phyloP scores from a whole-genome alignment of 2,113 vertebrate genomes.

The Malurus elegans region DNA sequence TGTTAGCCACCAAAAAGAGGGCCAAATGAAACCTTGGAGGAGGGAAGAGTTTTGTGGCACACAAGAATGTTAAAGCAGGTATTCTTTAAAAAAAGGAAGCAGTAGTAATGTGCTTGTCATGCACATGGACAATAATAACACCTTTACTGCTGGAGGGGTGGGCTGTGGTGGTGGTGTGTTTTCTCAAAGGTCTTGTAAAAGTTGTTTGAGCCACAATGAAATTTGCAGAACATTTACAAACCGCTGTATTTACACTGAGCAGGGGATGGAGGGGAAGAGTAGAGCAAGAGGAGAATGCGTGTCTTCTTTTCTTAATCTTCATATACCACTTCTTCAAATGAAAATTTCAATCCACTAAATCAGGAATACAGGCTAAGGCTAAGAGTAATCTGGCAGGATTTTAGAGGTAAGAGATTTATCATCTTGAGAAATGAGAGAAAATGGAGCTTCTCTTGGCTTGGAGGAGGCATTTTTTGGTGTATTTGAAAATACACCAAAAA shows the following conservation, averaged over 20 bases:
- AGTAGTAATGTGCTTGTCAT: not conserved
- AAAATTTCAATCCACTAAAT: not conserved
- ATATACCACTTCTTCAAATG: not conserved
- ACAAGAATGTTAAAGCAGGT: not conserved
- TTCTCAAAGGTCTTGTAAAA: not conserved
- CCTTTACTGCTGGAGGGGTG: not conserved
- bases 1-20: not conserved
- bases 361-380: not conserved
- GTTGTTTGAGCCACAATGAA: not conserved
- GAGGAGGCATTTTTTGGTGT: not conserved
- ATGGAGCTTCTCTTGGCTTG: not conserved
- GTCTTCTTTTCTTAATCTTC: not conserved
- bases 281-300: not conserved
- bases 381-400: not conserved
- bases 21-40: not conserved
- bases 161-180: not conserved
- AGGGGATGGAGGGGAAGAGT: not conserved
- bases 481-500: not conserved
- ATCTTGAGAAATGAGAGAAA: not conserved
- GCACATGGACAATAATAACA: not conserved
- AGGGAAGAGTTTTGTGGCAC: fast-evolving
- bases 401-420: not conserved
- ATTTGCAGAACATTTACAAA: not conserved
- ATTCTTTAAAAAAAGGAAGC: not conserved
- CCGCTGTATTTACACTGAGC: not conserved